phyloP scores from a whole-genome alignment of 1,140 invertebrate genomes.

The Drosophila sp. region DNA sequence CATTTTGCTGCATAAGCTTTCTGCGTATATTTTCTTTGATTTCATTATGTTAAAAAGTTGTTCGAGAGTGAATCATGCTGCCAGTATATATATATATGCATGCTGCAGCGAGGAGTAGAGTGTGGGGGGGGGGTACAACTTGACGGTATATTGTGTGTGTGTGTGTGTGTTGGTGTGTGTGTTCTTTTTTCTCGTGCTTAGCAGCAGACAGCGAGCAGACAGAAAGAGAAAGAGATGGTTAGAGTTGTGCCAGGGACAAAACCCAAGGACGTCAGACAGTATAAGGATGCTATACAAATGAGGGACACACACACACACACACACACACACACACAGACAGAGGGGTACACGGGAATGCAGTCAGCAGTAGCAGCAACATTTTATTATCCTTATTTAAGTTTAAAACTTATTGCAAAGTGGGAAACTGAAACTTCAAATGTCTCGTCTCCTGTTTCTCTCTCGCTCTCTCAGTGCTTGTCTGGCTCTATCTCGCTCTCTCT shows the following conservation, averaged over 20 bases:
- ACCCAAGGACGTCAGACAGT: conserved; percentile 39
- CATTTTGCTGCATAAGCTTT: conserved; percentile 56
- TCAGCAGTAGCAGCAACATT: conserved; percentile 74
- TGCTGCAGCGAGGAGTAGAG: not conserved
- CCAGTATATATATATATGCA: conserved; percentile 3
- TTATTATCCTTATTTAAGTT: conserved; percentile 83
- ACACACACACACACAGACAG: conserved; percentile 13
- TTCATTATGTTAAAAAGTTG: conserved; percentile 81
- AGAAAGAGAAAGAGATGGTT: conserved; percentile 17
- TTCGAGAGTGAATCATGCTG: conserved; percentile 73
- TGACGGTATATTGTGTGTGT: conserved; percentile 4
- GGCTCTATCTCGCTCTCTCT: not conserved
- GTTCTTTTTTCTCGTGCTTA: conserved; percentile 36
- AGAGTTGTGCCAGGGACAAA: conserved; percentile 16
- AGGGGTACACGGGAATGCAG: conserved; percentile 39
- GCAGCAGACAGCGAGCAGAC: conserved; percentile 72
- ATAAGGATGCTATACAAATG: conserved; percentile 34
- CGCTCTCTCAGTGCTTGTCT: not conserved
- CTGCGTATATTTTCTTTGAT: conserved; percentile 81
- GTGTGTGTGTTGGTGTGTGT: conserved; percentile 24
- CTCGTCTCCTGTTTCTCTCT: conserved; percentile 29
- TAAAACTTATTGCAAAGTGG: conserved; percentile 82
- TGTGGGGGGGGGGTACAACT: not conserved
- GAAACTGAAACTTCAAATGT: conserved; percentile 72
- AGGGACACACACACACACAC: conserved; percentile 30